Evolutionary conservation across 2,797 vertebrate species (phyloP), one percentile per base, ranked within the genome.

Genomic region (Hippoglossus hippoglossus): DNA sequence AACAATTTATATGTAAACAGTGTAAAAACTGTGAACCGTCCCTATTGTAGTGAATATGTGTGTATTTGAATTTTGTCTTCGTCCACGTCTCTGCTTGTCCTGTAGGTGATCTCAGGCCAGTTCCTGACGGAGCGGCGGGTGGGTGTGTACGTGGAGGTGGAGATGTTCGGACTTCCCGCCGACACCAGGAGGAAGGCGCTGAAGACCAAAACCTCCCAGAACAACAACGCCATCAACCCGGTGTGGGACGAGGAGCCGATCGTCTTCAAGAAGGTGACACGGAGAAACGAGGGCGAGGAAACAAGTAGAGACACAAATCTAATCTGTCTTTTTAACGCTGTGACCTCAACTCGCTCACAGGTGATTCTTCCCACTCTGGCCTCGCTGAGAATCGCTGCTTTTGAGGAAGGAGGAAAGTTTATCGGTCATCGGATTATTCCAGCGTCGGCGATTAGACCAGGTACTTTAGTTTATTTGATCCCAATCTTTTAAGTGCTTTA

Each of bases 241-340:
- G 94, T 99, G 60, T 99, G 98, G 98, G 98, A 99, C 47, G 98
- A 99, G 63, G 98, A 99, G 77, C 94, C 97, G 0, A 96, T 99
- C 53, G 92, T 98, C 56, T 99, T 99, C 84, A 99, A 99, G 87
- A 98, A 98, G 96, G 98, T 98, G 41, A 0, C 90, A 78, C 4
- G 1, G 1, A 1, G 15, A 5, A 28, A 58, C 24, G 16, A 7
- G 28, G 0, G 2, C 2, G 10, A 6, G 6, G 18, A 16, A 47
- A 2, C 2, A 4, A 2, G 16, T 44, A 3, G 31, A 4, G 3
- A 5, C 2, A 8, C 4, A 11, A 21, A 36, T 39, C 15, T 1
- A 19, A 36, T 4, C 15, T 1, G 57, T 12, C 0, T 4, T 3
- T 3, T 18, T 12, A 31, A 31, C 26, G 1, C 16, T 5, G 25